phyloP scores from a whole-genome alignment of 2,113 vertebrate species.

The Hipposideros armiger region DNA sequence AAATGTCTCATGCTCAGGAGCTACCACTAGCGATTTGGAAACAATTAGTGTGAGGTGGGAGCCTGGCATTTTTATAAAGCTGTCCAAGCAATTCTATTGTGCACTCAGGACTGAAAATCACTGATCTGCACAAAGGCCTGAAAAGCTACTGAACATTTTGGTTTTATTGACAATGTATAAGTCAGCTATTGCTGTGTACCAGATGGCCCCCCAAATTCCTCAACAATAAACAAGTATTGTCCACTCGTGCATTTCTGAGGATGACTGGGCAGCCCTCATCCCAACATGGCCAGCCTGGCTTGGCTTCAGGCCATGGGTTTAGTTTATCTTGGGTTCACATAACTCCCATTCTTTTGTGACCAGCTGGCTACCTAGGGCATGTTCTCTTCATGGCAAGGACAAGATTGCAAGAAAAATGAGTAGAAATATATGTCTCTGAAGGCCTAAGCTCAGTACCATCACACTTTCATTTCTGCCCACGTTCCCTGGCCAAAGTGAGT shows the following conservation, averaged over 20 bases:
- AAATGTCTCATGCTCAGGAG: neutral
- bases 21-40: neutral
- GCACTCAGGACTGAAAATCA: neutral
- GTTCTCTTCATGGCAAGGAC: neutral
- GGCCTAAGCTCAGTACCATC: neutral
- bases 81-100: neutral
- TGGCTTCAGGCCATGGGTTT: neutral
- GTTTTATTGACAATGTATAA: neutral
- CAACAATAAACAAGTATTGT: neutral
- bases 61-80: neutral
- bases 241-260: neutral
- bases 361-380: too few species aligned
- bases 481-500: neutral
- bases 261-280: neutral
- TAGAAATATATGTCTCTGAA: neutral
- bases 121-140: neutral
- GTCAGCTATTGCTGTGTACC: neutral
- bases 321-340: neutral
- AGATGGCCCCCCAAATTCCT: neutral
- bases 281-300: too few species aligned
- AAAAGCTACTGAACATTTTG: neutral
- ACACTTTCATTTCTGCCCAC: neutral
- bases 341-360: neutral
- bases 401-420: neutral
- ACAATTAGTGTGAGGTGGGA: neutral